Conservation (phyloP, 2,797 vertebrate genomes). For the Gambusia yucatana region DNA sequence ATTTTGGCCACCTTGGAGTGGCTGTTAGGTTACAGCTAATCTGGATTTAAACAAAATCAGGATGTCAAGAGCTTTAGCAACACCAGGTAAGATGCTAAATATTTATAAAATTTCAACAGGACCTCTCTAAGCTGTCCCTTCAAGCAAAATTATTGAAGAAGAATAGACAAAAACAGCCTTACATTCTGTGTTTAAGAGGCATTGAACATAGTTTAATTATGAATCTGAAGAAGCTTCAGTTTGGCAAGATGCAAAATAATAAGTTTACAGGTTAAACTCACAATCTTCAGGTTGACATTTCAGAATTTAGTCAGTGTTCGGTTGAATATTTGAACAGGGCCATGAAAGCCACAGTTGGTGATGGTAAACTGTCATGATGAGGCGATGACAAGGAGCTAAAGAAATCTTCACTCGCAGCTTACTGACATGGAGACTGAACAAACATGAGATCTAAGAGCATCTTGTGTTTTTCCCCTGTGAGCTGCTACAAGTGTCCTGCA, state of each 20-base stretch:
- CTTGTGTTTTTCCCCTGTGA: conserved; percentile 45
- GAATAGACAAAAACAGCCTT: conserved; percentile 27
- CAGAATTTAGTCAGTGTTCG: conserved; percentile 18
- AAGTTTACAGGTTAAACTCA: conserved; percentile 42
- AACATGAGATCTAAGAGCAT: conserved; percentile 61
- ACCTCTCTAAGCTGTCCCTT: background rate
- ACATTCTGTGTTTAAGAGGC: conserved; percentile 56
- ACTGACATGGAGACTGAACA: conserved; percentile 34
- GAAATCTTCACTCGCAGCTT: conserved; percentile 10
- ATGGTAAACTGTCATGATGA: conserved; percentile 31
- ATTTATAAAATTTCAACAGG: background rate
- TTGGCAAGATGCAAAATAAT: conserved; percentile 38
- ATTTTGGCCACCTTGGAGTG: background rate
- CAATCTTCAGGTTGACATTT: conserved; percentile 49
- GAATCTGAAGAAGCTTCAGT: conserved; percentile 29
- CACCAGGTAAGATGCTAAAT: background rate
- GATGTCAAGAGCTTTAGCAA: background rate
- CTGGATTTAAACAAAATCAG: background rate
- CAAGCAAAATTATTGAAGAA: conserved; percentile 47
- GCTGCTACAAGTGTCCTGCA: conserved; percentile 39
- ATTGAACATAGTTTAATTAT: conserved; percentile 29
- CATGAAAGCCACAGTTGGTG: conserved; percentile 40
- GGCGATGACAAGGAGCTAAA: background rate
- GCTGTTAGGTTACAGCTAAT: background rate
- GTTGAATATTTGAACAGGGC: conserved; percentile 49